phyloP scores from a whole-genome alignment of 2,888 invertebrate species.

The Hyppa rectilinea region DNA sequence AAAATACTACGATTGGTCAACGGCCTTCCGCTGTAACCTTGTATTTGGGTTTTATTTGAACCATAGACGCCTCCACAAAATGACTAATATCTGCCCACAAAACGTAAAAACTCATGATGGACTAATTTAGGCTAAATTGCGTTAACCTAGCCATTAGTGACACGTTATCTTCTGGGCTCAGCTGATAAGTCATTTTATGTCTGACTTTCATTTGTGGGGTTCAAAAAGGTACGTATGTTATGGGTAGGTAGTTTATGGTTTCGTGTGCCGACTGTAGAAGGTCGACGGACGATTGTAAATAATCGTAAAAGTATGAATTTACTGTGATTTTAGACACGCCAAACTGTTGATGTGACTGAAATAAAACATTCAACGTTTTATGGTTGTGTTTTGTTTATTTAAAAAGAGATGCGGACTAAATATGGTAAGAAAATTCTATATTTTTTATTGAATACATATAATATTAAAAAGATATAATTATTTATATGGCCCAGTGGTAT shows the following conservation, averaged over 20 bases:
- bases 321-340: conserved; percentile 57
- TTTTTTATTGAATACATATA: too few relatives aligned
- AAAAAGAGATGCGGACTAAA: neutral
- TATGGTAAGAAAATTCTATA: neutral
- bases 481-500: too few relatives aligned
- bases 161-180: conserved; percentile 59
- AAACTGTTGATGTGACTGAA: conserved; percentile 41
- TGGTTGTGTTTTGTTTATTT: conserved; percentile 12
- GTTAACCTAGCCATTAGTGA: conserved; percentile 59
- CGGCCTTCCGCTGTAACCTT: conserved; percentile 63
- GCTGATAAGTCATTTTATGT: conserved; percentile 61
- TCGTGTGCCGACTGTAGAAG: conserved; percentile 42
- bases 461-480: too few relatives aligned
- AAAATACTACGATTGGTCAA: conserved; percentile 54
- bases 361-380: conserved; percentile 25
- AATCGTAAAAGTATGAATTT: conserved; percentile 49
- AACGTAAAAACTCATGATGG: conserved; percentile 56
- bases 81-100: conserved; percentile 58
- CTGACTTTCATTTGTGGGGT: conserved; percentile 43
- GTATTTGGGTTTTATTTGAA: conserved; percentile 61
- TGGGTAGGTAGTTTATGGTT: conserved; percentile 31
- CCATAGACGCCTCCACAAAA: conserved; percentile 53
- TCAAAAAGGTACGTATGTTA: conserved; percentile 28
- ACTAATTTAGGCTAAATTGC: conserved; percentile 59
- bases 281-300: conserved; percentile 43